Evolutionary conservation across 2,797 vertebrate genomes (phyloP).

Genomic region (Gadopsis marmoratus): DNA sequence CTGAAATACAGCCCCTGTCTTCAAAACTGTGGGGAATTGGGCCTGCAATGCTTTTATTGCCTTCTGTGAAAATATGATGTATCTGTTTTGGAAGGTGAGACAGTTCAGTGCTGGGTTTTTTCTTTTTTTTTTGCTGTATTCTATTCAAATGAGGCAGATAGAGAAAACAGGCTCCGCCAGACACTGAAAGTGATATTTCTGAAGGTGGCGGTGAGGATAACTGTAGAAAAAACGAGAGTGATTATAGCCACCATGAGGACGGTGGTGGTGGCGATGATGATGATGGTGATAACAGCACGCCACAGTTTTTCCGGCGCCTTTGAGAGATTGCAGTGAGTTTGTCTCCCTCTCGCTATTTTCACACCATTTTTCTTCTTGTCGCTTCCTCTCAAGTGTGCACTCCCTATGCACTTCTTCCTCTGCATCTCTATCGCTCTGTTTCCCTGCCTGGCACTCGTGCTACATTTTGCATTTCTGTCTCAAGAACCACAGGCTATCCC

Average conservation of each 20-base stretch:
- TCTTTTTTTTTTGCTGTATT: conserved; percentile 37
- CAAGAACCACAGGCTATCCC: not conserved
- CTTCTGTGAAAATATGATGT: conserved; percentile 76
- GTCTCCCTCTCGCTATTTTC: conserved; percentile 56
- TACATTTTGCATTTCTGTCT: conserved; percentile 36
- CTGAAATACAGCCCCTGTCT: conserved; percentile 75
- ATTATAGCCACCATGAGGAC: conserved; percentile 56
- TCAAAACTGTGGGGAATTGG: conserved; percentile 75
- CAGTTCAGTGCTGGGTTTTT: conserved; percentile 29
- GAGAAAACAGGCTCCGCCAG: conserved; percentile 54
- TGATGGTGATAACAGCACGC: conserved; percentile 63
- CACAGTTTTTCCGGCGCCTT: conserved; percentile 44
- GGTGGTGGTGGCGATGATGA: conserved; percentile 55
- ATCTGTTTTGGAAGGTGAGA: conserved; percentile 73
- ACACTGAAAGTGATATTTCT: conserved; percentile 51
- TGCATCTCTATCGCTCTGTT: conserved; percentile 33
- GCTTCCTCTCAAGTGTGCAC: conserved; percentile 42
- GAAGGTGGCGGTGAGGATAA: conserved; percentile 52
- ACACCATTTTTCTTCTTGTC: conserved; percentile 47
- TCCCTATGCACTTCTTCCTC: conserved; percentile 35
- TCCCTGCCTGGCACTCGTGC: conserved; percentile 28
- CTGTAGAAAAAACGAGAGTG: conserved; percentile 29
- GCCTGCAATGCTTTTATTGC: conserved; percentile 77
- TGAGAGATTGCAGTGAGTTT: conserved; percentile 59
- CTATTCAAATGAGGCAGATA: conserved; percentile 72